Base-by-base conservation (phyloP, 2,888 invertebrate species). In the Drosophila demipolita region DNA sequence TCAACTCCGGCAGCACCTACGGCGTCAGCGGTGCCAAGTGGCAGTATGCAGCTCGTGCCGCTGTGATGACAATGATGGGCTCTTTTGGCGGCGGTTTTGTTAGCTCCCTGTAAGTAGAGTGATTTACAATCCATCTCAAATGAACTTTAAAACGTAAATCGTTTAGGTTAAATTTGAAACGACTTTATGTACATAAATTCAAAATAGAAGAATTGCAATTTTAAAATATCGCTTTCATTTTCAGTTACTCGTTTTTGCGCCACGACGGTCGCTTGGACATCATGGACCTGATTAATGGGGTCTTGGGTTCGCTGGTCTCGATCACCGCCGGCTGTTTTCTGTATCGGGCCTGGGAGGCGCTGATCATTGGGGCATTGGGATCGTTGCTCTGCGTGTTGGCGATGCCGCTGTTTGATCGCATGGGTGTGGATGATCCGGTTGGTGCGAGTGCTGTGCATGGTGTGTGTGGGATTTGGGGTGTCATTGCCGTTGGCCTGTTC, bases 401-500 rank as follows among this genome's bases (percentile, higher is more conserved):
- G 0, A 96, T 96, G 93, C 97, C 97, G 0, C 89, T 97, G 15
- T 95, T 98, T 78, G 98, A 98, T 92, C 95, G 94, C 90, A 89
- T 97, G 73, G 95, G 95, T 12, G 95, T 98, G 1, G 98, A 98
- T 89, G 93, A 93, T 80, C 98, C 98, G 0, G 98, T 98, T 0
- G 98, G 98, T 0, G 98, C 98, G 0, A 96, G 97, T 17, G 95
- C 98, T 0, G 98, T 98, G 2, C 98, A 98, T 90, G 98, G 98
- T 79, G 94, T 95, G n/a, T 95, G 95, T 59, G 96, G 96, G 0
- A 94, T 96, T 61, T 96, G 96, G 96, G 96, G 98, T 12, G 91
- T 91, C 7, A 63, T 87, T 29, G 97, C 98, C 0, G 97, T 98
- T 1, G 98, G 98, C 0, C 93, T 98, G 0, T 98, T 98, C 91